Evolutionary conservation across 2,888 invertebrate species (phyloP).

Genomic region (Hydriomena furcata): DNA sequence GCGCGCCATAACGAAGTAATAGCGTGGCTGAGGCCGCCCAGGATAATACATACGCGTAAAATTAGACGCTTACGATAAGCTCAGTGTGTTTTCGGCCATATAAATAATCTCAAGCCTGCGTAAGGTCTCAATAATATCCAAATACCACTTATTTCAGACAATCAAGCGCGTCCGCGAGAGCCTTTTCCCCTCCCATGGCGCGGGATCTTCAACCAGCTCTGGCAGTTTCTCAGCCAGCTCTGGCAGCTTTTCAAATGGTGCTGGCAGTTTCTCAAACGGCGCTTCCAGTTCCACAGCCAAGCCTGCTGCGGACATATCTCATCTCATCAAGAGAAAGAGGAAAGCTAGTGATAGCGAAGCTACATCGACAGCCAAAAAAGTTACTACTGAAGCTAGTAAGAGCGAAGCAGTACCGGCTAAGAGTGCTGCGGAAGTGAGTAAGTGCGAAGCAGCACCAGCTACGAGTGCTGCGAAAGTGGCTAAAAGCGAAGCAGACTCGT

Average conservation of each 20-base stretch:
- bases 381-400: constrained; percentile 51
- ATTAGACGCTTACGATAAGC: too few species aligned
- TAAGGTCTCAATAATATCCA: too few species aligned
- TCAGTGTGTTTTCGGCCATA: too few species aligned
- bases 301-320: constrained; percentile 90
- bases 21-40: too few species aligned
- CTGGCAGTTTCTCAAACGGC: constrained; percentile 42
- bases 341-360: constrained; percentile 86
- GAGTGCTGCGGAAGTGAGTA: neutral
- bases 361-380: constrained; percentile 84
- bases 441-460: constrained; percentile 1
- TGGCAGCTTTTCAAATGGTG: constrained; percentile 63
- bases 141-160: constrained; percentile 51
- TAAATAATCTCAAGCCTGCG: too few species aligned
- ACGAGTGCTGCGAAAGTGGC: neutral
- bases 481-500: neutral
- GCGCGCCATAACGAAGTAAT: too few species aligned
- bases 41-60: too few species aligned
- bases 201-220: constrained; percentile 59
- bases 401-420: constrained; percentile 4
- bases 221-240: constrained; percentile 86
- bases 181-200: constrained; percentile 60
- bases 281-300: constrained; percentile 68
- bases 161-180: constrained; percentile 69
- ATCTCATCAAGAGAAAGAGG: constrained; percentile 90